A percentile compares a stretch with the other conserved stretches of the same genome.
Conservation (phyloP, 2,888 invertebrate species). For the Oscheius myriophilus region DNA sequence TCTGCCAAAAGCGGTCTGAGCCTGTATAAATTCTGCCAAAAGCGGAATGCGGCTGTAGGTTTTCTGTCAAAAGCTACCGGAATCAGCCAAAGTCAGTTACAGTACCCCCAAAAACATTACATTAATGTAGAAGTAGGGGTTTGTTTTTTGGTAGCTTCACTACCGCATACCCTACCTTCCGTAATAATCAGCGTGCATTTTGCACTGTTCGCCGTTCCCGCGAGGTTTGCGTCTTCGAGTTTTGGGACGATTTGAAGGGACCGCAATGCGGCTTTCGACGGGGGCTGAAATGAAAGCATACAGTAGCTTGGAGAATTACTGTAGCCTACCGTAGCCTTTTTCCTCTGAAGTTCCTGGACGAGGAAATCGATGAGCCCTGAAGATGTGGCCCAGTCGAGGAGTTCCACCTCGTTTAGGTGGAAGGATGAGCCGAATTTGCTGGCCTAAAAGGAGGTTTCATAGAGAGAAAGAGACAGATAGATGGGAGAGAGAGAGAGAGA, state of each 20-base stretch:
- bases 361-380: conserved; percentile 37
- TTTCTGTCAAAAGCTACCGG: too few species aligned
- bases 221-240: conserved; percentile 54
- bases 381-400: conserved; percentile 39
- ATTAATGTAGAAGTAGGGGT: too few species aligned
- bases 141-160: too few species aligned
- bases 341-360: conserved; percentile 33
- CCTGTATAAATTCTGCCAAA: too few species aligned
- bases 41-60: too few species aligned
- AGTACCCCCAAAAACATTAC: too few species aligned
- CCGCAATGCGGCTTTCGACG: neutral
- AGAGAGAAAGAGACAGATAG: neutral
- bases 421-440: neutral
- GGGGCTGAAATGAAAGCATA: neutral
- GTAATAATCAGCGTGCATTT: conserved; percentile 92
- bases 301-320: neutral
- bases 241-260: conserved; percentile 38
- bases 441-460: conserved; percentile 14
- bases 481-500: neutral
- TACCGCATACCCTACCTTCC: conserved; percentile 75
- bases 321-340: conserved; percentile 17
- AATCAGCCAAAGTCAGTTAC: too few species aligned
- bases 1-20: too few species aligned
- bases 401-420: neutral
- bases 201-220: conserved; percentile 35